These are phyloP conservation scores for Sthenelais limicola DNA, from an alignment of 2,888 invertebrate genomes.

Conservation along the genomic window DNA sequence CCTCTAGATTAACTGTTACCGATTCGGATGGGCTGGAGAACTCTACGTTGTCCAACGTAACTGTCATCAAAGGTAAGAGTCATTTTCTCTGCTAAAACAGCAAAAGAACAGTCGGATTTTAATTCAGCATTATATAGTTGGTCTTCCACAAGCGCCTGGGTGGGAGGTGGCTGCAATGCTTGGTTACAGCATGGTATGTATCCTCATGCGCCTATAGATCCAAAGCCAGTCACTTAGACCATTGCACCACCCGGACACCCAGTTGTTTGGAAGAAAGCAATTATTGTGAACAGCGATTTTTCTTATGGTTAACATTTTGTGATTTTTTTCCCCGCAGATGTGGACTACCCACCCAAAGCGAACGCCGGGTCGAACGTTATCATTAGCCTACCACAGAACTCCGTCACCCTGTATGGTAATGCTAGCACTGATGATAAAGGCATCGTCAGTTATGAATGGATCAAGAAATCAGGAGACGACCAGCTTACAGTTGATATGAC, in stretches of 20 bases:
- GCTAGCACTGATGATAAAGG: slow-evolving; percentile 93
- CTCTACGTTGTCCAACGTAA: slow-evolving; percentile 89
- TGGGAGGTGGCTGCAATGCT: no score
- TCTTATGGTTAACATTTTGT: no score
- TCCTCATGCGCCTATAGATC: no score
- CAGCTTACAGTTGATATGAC: slow-evolving; percentile 93
- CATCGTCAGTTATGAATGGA: slow-evolving; percentile 96
- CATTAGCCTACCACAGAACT: slow-evolving; percentile 89
- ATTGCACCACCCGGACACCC: no score
- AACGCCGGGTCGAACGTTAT: slow-evolving; percentile 94
- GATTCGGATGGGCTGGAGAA: slow-evolving; percentile 91
- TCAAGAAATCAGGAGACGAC: slow-evolving; percentile 83
- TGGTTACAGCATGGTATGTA: no score
- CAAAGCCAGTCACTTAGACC: no score
- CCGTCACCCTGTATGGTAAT: slow-evolving; percentile 89
- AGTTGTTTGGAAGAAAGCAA: no score
- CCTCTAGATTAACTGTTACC: slow-evolving; percentile 84
- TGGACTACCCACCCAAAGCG: slow-evolving; percentile 95
- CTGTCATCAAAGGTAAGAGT: slow-evolving; percentile 81
- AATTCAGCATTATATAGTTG: no score
- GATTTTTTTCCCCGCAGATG: slow-evolving; percentile 74
- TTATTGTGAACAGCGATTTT: no score
- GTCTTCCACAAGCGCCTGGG: no score
- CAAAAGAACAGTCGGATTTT: no score
- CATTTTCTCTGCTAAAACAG: no score